These are phyloP conservation scores for Strongylocentrotus purpuratus DNA, from an alignment of 35 echinoderm and acorn worm species.

Conservation along the genomic window DNA sequence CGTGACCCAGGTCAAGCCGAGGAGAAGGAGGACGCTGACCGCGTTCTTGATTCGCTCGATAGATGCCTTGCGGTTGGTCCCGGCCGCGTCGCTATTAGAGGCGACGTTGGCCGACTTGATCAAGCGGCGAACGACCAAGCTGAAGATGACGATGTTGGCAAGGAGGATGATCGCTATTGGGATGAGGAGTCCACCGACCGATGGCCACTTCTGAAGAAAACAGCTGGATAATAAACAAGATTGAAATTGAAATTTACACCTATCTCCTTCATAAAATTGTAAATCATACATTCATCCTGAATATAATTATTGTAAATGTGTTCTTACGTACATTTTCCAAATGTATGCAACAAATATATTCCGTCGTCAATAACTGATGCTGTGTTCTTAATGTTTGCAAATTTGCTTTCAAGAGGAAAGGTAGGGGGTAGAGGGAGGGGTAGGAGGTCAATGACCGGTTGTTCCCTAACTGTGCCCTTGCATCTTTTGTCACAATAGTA, in stretches of 20 bases:
- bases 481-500: no score
- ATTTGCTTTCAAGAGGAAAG: no score
- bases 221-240: background rate
- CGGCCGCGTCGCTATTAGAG: background rate
- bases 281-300: no score
- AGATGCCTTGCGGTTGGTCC: background rate
- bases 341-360: no score
- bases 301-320: no score
- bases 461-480: no score
- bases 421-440: no score
- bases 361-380: no score
- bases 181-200: slow-evolving; percentile 36
- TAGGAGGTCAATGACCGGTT: no score
- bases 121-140: slow-evolving; percentile 50
- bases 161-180: slow-evolving; percentile 44
- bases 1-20: slow-evolving; percentile 69
- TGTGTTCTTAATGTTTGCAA: no score
- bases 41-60: slow-evolving; percentile 2
- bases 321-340: no score
- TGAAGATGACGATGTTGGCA: slow-evolving; percentile 58
- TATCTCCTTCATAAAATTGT: no score
- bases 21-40: slow-evolving; percentile 45
- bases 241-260: background rate
- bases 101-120: background rate
- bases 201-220: slow-evolving; percentile 48